Base-by-base conservation (phyloP, 2,888 invertebrate species). In the Lissonota sp. region DNA sequence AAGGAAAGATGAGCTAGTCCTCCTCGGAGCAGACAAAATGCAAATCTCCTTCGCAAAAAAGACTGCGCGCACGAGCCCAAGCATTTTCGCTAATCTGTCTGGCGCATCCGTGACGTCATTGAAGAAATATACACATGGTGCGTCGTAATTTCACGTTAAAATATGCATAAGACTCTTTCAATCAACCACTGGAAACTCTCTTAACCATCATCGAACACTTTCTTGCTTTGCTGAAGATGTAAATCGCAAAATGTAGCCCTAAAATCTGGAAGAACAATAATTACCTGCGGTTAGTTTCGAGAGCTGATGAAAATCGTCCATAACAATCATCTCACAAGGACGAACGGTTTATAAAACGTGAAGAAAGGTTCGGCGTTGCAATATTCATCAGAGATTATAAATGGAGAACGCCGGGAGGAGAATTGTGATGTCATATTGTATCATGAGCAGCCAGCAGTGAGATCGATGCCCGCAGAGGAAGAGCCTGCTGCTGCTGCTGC, bases 41-140 rank as follows among this genome's bases (percentile, higher is more conserved):
- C 90, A 91, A 92, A 92, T 91, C 85, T 80, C 77, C 83, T 46
- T 37, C 10, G 53, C 64, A 26, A 55, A 69, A n/a, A 57, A 75
- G 69, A 75, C 75, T 72, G 80, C 49, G 40, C 74, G 74, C 82
- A 82, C 82, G 79, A 82, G 84, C 86, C 84, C 83, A 85, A 86
- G 84, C 86, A 84, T 84, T 82, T 84, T 86, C 84, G 90, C 90
- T 90, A 91, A 91, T 91, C 90, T 90, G 91, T 90, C 90, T 90
- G 90, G 88, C 89, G 88, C 88, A 90, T 90, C 89, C 90, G 88
- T 90, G 89, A 90, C 89, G 90, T 90, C 89, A 88, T 26, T 3
- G 3, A 26, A 26, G 3, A 26, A 26, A 26, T 26, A 26, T 26
- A 26, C 26, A 26, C 26, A 26, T 26, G 26, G 26, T 26, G 26